phyloP scores from a whole-genome alignment of 2,113 vertebrate species.

The Sapajus apella region DNA sequence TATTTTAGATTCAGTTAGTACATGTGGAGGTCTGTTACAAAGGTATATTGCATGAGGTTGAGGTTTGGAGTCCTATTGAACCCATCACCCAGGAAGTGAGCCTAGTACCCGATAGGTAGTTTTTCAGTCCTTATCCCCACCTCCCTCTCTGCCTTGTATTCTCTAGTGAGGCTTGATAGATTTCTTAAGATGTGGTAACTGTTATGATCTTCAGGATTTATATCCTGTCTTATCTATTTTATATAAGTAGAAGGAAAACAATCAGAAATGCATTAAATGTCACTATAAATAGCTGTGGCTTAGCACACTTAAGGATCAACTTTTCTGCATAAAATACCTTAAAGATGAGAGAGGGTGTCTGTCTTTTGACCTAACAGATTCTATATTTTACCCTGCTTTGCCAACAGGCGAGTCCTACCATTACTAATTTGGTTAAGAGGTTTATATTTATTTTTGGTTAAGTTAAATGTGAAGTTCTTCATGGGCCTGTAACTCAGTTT shows the following conservation, averaged over 20 bases:
- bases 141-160: too few species aligned
- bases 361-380: not conserved
- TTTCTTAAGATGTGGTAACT: constrained; percentile 4
- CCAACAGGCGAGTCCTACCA: not conserved
- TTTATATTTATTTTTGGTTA: constrained; percentile 27
- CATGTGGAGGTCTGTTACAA: too few species aligned
- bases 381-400: not conserved
- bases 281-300: constrained; percentile 1
- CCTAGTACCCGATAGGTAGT: too few species aligned
- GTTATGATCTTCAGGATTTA: not conserved
- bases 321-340: not conserved
- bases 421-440: not conserved
- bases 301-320: not conserved
- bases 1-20: too few species aligned
- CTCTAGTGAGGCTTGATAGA: not conserved
- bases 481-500: not conserved
- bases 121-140: too few species aligned
- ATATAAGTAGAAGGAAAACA: not conserved
- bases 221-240: not conserved
- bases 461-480: constrained; percentile 2
- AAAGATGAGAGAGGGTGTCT: not conserved
- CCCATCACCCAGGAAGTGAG: too few species aligned
- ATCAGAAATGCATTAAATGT: constrained; percentile 7
- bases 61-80: too few species aligned
- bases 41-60: too few species aligned